These are phyloP conservation scores for Nesoenas mayeri DNA, from an alignment of 2,113 vertebrate genomes.

Conservation along the genomic window DNA sequence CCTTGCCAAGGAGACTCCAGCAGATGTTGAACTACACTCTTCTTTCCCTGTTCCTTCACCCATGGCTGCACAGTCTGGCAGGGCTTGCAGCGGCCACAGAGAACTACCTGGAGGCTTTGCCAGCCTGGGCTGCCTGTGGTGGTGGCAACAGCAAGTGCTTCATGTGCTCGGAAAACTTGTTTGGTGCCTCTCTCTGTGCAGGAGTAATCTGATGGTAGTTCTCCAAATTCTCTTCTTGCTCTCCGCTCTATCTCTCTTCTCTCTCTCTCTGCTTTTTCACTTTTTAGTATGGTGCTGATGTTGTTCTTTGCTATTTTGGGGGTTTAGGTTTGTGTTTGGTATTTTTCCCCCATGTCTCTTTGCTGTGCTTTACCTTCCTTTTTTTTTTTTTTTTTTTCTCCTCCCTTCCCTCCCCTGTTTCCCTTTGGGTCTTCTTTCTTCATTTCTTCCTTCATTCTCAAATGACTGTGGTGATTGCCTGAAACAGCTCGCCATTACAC, in stretches of 20 bases:
- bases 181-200: neutral
- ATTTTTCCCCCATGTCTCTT: neutral
- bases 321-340: neutral
- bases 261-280: neutral
- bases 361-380: neutral
- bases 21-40: neutral
- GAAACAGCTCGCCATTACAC: neutral
- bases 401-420: neutral
- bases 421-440: neutral
- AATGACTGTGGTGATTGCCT: neutral
- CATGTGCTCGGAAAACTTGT: neutral
- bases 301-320: neutral
- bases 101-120: accelerated
- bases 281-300: neutral
- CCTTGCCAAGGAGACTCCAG: neutral
- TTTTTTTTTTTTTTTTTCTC: neutral
- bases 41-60: neutral
- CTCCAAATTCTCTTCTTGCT: neutral
- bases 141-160: neutral
- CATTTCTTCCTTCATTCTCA: neutral
- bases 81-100: neutral
- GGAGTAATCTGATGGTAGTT: neutral
- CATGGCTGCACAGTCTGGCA: neutral
- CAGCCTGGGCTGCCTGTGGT: accelerated
- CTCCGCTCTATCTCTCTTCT: too few relatives aligned